A percentile compares a stretch with the other conserved stretches of the same genome.
Evolutionary conservation across 2,797 vertebrate species (phyloP).

Genomic region (Rallus crepitans): DNA sequence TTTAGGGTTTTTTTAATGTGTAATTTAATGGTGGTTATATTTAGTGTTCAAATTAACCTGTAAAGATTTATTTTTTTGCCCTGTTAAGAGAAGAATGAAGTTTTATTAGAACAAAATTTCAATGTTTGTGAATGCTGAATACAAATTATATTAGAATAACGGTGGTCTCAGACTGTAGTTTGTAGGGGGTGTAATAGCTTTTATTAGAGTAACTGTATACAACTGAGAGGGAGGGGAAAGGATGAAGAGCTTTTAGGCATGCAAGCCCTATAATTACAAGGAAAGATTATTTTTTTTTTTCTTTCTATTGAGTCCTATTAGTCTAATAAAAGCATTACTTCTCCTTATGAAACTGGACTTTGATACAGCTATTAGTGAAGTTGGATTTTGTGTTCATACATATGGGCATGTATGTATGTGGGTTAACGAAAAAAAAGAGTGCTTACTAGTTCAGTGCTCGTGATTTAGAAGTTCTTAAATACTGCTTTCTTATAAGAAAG

Average conservation of each 20-base stretch:
- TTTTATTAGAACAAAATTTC: background rate
- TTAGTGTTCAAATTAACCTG: conserved; percentile 50
- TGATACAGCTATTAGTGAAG: background rate
- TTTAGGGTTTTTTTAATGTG: conserved; percentile 41
- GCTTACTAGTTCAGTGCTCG: background rate
- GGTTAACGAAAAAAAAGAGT: background rate
- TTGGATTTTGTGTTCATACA: background rate
- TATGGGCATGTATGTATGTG: background rate
- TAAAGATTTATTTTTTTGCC: conserved; percentile 36
- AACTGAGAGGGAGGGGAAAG: background rate
- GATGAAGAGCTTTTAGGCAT: background rate
- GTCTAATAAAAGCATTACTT: conserved; percentile 6
- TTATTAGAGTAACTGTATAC: background rate
- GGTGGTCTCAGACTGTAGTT: background rate
- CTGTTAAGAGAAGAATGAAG: background rate
- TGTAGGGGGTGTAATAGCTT: background rate
- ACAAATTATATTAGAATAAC: background rate
- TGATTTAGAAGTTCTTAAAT: background rate
- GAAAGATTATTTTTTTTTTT: background rate
- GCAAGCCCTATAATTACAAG: background rate
- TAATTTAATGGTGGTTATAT: conserved; percentile 28
- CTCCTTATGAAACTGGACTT: background rate
- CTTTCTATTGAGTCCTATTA: background rate
- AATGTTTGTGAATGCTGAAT: background rate
- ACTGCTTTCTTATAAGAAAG: background rate